Evolutionary conservation across 2,888 invertebrate genomes (phyloP).

Genomic region (Lycocerus yunnanus): DNA sequence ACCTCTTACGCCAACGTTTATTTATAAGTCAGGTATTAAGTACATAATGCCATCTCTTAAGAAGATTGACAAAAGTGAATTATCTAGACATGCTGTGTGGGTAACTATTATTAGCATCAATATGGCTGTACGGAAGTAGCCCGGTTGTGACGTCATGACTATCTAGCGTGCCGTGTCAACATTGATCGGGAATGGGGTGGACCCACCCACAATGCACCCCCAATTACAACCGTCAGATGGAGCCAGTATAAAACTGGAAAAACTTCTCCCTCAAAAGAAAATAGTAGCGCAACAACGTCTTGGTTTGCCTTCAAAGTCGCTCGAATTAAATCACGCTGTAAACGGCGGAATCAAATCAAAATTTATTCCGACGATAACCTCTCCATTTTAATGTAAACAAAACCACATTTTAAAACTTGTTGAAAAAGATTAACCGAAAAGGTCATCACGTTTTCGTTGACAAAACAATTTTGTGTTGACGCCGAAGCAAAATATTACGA

Average conservation of each 20-base stretch:
- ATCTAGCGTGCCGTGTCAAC: slow-evolving; percentile 54
- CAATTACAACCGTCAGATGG: slow-evolving; percentile 43
- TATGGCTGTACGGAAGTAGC: slow-evolving; percentile 44
- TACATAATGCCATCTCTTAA: slow-evolving; percentile 29
- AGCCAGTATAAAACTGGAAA: slow-evolving; percentile 40
- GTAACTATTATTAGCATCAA: slow-evolving; percentile 35
- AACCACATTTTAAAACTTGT: not conserved
- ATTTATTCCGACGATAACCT: not conserved
- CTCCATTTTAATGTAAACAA: not conserved
- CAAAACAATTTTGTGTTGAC: not conserved
- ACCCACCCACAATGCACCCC: slow-evolving; percentile 43
- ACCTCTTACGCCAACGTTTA: slow-evolving; percentile 11
- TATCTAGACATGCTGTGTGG: slow-evolving; percentile 13
- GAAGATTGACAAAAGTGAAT: slow-evolving; percentile 27
- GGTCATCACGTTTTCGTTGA: not conserved
- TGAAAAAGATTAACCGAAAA: not conserved
- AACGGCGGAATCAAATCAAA: not conserved
- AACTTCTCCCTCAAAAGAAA: slow-evolving; percentile 23
- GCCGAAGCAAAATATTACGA: not conserved
- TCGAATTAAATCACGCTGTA: not conserved
- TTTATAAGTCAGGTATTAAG: not conserved
- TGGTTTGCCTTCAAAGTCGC: not conserved
- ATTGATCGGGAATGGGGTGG: slow-evolving; percentile 48
- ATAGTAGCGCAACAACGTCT: slow-evolving; percentile 5
- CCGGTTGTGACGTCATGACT: slow-evolving; percentile 37